Evolutionary conservation across 1,140 invertebrate species (phyloP), one percentile per base, ranked within the genome.

Genomic region (Drosophila jambulina): DNA sequence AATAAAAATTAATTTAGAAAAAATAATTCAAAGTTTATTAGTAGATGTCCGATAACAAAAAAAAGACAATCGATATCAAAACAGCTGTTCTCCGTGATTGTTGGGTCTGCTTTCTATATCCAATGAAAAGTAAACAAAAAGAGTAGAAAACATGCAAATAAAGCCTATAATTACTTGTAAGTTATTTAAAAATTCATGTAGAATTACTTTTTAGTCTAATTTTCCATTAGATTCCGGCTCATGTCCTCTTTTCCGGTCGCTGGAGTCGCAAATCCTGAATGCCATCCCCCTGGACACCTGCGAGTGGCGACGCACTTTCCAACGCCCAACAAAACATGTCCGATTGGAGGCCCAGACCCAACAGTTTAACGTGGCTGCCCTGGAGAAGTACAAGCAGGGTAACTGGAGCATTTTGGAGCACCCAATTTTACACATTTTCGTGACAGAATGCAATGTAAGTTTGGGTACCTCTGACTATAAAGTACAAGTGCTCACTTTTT

Each of bases 351-450:
- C 96, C 32, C 95, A 95, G 72, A 98, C 99, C 93, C 94, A 97
- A 40, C 96, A 96, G 60, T 98, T 97, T 93, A 95, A 95, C 80
- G 94, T 96, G 71, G 91, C 97, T 27, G 95, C 96, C 19, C 93
- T 94, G 53, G 96, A 97, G 75, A 95, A 95, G 78, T 93, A 86
- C 46, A 93, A 91, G 27, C 92, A 93, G 51, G 91, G 91, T 10
- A 94, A 95, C 80, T 96, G 95, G 93, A 96, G 96, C 85, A 94
- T 99, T 27, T 94, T 98, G 49, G 96, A 97, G 72, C 96, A 97
- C 75, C 97, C 98, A 25, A 96, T 99, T 91, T 96, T 99, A 90
- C 98, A 99, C 93, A 98, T 98, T 58, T 99, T 96, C 93, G 98
- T 98, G 96, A 98, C 96, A 45, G 98, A 99, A 93, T 99, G 98